Evolutionary conservation across 2,797 vertebrate genomes (phyloP).

Genomic region (Arrhamphus sclerolepis): DNA sequence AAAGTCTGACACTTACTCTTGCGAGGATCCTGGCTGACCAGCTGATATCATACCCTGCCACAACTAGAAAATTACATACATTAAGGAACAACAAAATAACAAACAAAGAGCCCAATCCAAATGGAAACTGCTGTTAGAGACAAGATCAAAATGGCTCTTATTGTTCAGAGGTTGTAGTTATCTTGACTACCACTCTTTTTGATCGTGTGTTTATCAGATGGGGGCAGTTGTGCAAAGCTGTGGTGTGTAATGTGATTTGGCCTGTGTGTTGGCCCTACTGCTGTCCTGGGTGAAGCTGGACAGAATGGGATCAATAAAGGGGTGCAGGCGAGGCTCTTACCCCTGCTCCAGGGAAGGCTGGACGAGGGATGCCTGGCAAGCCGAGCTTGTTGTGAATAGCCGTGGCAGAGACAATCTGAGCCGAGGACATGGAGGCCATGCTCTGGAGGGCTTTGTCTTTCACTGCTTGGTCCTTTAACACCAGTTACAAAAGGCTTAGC

Average conservation of each 20-base stretch:
- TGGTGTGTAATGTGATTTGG: conserved; percentile 82
- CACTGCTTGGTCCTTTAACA: conserved; percentile 98
- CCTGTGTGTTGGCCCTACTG: conserved; percentile 43
- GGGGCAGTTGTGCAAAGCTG: conserved; percentile 69
- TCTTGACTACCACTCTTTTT: conserved; percentile 73
- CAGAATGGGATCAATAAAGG: conserved; percentile 58
- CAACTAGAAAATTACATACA: conserved; percentile 85
- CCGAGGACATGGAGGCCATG: conserved; percentile 99
- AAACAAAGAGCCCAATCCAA: conserved; percentile 55
- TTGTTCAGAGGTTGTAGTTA: conserved; percentile 68
- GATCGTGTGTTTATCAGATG: conserved; percentile 79
- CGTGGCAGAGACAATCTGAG: conserved; percentile 99
- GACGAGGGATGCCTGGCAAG: conserved; percentile 96
- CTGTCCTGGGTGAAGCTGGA: conserved; percentile 60
- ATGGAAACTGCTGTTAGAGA: conserved; percentile 55
- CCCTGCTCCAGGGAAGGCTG: conserved; percentile 96
- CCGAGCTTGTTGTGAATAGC: conserved; percentile 99
- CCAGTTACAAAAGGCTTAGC: conserved; percentile 89
- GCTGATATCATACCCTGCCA: conserved; percentile 99
- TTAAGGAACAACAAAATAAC: conserved; percentile 68
- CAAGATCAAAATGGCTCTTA: conserved; percentile 55
- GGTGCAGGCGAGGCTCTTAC: conserved; percentile 84
- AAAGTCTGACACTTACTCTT: conserved; percentile 90
- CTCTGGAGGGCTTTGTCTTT: conserved; percentile 99
- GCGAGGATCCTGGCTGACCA: conserved; percentile 96